These are phyloP conservation scores for Coelopa frigida DNA, from an alignment of 1,140 invertebrate genomes.

Conservation along the genomic window DNA sequence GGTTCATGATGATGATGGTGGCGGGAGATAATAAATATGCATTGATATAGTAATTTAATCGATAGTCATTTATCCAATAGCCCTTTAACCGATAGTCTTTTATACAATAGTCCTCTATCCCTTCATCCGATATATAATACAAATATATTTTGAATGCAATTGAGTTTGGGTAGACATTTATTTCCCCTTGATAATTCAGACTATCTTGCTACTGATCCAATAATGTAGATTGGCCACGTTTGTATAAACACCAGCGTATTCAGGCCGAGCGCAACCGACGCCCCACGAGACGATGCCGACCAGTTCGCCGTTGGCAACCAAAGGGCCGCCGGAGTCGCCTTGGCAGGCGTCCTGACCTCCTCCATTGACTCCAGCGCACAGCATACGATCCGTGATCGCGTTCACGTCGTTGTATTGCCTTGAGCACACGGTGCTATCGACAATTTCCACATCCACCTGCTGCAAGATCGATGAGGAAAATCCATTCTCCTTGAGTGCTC, in stretches of 20 bases:
- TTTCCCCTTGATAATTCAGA: background rate
- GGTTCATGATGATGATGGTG: no score
- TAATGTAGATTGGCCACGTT: constrained; percentile 8
- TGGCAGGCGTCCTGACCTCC: constrained; percentile 26
- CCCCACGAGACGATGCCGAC: constrained; percentile 49
- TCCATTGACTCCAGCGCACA: constrained; percentile 14
- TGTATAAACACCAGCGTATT: constrained; percentile 49
- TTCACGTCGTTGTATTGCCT: background rate
- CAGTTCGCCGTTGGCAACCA: constrained; percentile 22
- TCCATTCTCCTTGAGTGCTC: constrained; percentile 2
- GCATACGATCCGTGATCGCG: constrained; percentile 12
- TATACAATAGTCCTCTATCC: background rate
- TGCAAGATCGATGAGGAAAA: constrained; percentile 9
- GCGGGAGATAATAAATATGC: no score
- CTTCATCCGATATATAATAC: background rate
- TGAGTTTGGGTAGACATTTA: background rate
- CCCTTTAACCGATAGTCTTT: no score
- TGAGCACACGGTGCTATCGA: constrained; percentile 5
- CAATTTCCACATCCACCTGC: constrained; percentile 10
- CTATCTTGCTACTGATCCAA: no score
- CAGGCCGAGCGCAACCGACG: constrained; percentile 43
- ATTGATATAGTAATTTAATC: no score
- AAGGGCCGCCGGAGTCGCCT: constrained; percentile 33
- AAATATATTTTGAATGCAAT: background rate
- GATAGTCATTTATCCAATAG: no score